Percentiles rank a stretch among this genome's conserved stretches.
Conservation (phyloP, 2,888 invertebrate genomes). For the Caenorhabditis sp. region DNA sequence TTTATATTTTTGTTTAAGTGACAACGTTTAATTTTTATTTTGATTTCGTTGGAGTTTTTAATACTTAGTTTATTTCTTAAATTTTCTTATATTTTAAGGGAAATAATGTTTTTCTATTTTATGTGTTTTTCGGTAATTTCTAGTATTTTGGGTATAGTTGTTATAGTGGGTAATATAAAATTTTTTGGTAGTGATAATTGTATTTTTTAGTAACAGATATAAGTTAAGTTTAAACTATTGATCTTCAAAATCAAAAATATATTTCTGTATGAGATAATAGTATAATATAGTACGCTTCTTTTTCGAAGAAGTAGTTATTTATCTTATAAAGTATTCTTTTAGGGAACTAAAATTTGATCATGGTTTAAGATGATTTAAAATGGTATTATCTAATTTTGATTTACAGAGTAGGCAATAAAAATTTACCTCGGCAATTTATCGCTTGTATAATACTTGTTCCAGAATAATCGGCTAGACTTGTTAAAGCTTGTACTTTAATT, state of each 20-base stretch:
- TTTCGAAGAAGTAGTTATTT: conserved; percentile 57
- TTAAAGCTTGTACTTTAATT: conserved; percentile 61
- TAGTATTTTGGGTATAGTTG: conserved; percentile 55
- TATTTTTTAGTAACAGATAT: conserved; percentile 57
- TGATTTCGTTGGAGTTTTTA: conserved; percentile 60
- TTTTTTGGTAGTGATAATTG: conserved; percentile 58
- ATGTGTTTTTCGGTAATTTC: conserved; percentile 60
- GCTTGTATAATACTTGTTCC: conserved; percentile 63
- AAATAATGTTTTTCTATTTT: conserved; percentile 58
- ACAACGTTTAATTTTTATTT: conserved; percentile 59
- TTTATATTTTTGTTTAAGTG: conserved; percentile 58
- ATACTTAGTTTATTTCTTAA: conserved; percentile 52
- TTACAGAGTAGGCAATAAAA: conserved; percentile 56
- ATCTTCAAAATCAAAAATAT: conserved; percentile 63
- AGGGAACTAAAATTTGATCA: conserved; percentile 57
- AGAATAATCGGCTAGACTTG: conserved; percentile 65
- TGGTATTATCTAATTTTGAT: conserved; percentile 63
- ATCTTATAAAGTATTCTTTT: conserved; percentile 54
- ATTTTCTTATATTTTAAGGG: conserved; percentile 35
- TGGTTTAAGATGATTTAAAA: conserved; percentile 58
- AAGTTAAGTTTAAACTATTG: conserved; percentile 65
- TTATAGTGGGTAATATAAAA: conserved; percentile 56
- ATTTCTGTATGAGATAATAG: conserved; percentile 59
- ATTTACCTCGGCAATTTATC: conserved; percentile 58
- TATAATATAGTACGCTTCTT: conserved; percentile 60